Evolutionary conservation across 2,797 vertebrate genomes (phyloP), one percentile per base, ranked within the genome.

Genomic region (Parauchenoglanis punctatus): DNA sequence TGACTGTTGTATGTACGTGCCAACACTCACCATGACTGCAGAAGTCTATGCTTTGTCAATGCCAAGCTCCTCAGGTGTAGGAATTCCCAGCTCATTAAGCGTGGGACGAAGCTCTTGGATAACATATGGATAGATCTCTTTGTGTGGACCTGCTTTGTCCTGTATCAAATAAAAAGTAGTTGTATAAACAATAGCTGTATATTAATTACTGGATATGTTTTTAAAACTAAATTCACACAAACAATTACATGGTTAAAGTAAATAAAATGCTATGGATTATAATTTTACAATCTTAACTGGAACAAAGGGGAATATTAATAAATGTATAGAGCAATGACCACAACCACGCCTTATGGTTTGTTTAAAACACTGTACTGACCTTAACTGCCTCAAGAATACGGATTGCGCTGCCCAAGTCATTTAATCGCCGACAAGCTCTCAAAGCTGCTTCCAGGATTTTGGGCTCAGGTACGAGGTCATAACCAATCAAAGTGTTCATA

Each of bases 381-480:
- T 98, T 99, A 77, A 99, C 97, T 8, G 96, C 97, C 92, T 99
- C 98, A 89, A 99, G 94, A 94, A 99, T 98, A 82, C 98, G 97
- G 91, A 99, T 95, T 7, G 98, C 96, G 65, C 96, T 98, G 92
- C 97, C 97, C 90, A 99, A 94, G 92, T 99, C 98, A 1, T 99
- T 95, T 95, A 99, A 93, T 93, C 98, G 97, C 88, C 98, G 94
- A 94, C 98, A 99, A 4, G 98, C 98, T 92, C 95, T 93, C 90
- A 99, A 94, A 61, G 97, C 98, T 35, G 98, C 97, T 31, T 98
- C 97, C 0, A 99, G 91, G 90, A 99, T 99, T 93, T 99, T 99
- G 91, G 98, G 98, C 92, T 99, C 98, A 0, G 98, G 98, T 90
- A 99, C 98, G 92, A 99, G 94, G 92, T 99, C 98, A 2, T 98